Percentiles rank a stretch among this genome's conserved stretches.
phyloP scores from a whole-genome alignment of 30 jellyfish, hydroid and myxozoan genomes.

The Rhopilema esculentum region DNA sequence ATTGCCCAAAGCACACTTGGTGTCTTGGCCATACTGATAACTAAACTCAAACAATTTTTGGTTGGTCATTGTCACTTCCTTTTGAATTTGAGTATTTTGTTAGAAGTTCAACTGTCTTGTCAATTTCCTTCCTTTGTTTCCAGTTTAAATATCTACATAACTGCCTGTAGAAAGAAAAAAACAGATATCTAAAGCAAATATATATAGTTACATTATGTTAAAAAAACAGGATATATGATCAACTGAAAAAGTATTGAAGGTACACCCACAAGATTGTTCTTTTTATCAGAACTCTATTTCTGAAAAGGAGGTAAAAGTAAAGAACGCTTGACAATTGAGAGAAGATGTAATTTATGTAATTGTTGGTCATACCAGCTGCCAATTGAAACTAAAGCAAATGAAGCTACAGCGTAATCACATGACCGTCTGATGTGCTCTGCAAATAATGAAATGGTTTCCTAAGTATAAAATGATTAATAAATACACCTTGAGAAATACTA shows the following conservation, averaged over 20 bases:
- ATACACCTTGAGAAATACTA: background rate
- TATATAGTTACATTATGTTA: background rate
- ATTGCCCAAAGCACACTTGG: background rate
- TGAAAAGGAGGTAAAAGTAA: background rate
- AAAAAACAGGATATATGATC: background rate
- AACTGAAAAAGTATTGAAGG: background rate
- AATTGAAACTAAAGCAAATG: conserved; percentile 60
- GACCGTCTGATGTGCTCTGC: conserved; percentile 77
- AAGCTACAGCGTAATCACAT: conserved; percentile 72
- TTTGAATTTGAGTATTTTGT: conserved; percentile 49
- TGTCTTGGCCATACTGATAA: background rate
- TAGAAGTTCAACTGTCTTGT: conserved; percentile 36
- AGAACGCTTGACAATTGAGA: background rate
- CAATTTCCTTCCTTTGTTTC: conserved; percentile 32
- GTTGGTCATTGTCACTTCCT: conserved; percentile 17
- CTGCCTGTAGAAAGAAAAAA: conserved; percentile 13
- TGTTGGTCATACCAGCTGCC: conserved; percentile 65
- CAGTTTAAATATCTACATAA: conserved; percentile 29
- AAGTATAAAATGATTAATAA: background rate
- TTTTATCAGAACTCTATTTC: background rate
- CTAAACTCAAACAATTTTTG: background rate
- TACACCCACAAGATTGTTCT: too few relatives aligned
- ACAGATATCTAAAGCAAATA: background rate
- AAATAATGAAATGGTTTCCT: background rate
- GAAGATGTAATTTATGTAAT: background rate